phyloP scores from a whole-genome alignment of 2,888 invertebrate species.

The Pristionchus entomophagus region DNA sequence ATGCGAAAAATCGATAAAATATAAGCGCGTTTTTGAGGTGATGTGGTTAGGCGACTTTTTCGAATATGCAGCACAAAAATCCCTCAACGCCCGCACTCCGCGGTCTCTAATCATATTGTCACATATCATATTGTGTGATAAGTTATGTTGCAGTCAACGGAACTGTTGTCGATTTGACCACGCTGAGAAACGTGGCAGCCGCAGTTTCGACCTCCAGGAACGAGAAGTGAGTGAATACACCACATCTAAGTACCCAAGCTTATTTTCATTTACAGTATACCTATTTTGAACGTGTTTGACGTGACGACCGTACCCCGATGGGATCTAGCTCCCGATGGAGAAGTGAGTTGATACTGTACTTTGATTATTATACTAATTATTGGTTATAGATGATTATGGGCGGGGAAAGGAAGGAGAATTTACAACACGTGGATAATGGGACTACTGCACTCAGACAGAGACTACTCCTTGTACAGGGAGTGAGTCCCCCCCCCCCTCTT shows the following conservation, averaged over 20 bases:
- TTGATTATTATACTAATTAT: neutral
- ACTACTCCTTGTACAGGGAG: slow-evolving; percentile 58
- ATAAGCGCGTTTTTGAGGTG: too few species aligned
- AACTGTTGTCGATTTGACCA: slow-evolving; percentile 36
- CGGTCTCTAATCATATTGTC: too few species aligned
- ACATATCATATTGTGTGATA: slow-evolving; percentile 33
- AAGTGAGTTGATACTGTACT: neutral
- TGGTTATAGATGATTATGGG: neutral
- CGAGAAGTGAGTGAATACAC: slow-evolving; percentile 46
- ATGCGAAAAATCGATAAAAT: too few species aligned
- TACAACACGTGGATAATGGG: neutral
- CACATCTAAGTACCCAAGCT: neutral
- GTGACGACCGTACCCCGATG: slow-evolving; percentile 52
- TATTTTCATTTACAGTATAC: slow-evolving; percentile 51
- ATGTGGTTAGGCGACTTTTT: too few species aligned
- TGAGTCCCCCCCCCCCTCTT: neutral
- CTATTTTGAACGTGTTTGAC: slow-evolving; percentile 61
- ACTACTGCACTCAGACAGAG: slow-evolving; percentile 54
- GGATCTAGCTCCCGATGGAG: slow-evolving; percentile 34
- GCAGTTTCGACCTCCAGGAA: slow-evolving; percentile 44
- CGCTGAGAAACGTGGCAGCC: slow-evolving; percentile 31
- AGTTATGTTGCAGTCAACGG: neutral
- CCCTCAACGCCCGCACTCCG: too few species aligned
- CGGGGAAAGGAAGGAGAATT: neutral
- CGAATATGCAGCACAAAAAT: too few species aligned